Evolutionary conservation across 2,888 invertebrate genomes (phyloP).

Genomic region (Cataglyphis cursor): DNA sequence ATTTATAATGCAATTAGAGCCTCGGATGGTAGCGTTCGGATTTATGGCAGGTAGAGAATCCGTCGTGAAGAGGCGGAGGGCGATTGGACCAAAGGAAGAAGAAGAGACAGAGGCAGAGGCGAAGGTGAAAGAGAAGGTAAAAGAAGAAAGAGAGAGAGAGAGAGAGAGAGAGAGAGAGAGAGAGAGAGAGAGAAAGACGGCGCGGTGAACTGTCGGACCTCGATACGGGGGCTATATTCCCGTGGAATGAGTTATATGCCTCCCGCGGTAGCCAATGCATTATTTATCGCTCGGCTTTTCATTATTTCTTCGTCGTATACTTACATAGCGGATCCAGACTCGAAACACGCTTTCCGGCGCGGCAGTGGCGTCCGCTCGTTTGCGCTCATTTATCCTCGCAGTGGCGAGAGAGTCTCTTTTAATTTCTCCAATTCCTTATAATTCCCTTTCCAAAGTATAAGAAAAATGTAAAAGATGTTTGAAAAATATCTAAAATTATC

Average conservation of each 20-base stretch:
- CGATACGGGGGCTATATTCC: constrained; percentile 73
- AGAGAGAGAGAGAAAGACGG: constrained; percentile 38
- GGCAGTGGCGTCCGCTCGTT: constrained; percentile 26
- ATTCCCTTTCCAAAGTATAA: not conserved
- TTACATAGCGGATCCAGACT: constrained; percentile 49
- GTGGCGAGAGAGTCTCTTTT: not conserved
- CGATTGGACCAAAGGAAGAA: constrained; percentile 36
- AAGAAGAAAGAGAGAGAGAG: constrained; percentile 51
- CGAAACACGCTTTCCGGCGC: constrained; percentile 69
- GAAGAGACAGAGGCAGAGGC: constrained; percentile 54
- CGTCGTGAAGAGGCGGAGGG: constrained; percentile 66
- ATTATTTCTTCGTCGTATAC: constrained; percentile 82
- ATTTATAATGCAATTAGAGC: constrained; percentile 87
- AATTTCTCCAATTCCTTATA: constrained; percentile 8
- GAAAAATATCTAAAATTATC: not conserved
- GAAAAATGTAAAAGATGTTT: not conserved
- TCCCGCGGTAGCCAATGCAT: constrained; percentile 86
- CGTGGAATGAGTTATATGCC: constrained; percentile 85
- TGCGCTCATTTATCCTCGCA: constrained; percentile 36
- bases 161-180: constrained; percentile 51
- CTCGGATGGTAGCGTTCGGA: constrained; percentile 85
- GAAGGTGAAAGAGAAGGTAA: constrained; percentile 51
- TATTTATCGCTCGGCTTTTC: constrained; percentile 86
- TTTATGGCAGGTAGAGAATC: constrained; percentile 85
- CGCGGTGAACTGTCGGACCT: constrained; percentile 58